Conservation (phyloP, 2,113 vertebrate species). For the Panthera uncia region DNA sequence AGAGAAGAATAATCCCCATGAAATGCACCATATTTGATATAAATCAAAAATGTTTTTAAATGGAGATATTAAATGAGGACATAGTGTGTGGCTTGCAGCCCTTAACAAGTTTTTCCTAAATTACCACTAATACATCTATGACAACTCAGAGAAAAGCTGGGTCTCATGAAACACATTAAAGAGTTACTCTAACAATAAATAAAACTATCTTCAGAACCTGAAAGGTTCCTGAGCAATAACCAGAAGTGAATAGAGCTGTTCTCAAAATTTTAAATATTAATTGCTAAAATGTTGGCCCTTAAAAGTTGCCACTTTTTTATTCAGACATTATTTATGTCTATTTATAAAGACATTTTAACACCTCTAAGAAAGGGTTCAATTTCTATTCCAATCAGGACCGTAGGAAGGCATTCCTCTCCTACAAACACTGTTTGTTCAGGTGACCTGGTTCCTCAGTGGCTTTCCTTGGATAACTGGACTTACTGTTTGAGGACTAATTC, state of each 20-base stretch:
- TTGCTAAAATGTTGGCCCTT: neutral
- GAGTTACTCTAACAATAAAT: neutral
- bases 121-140: neutral
- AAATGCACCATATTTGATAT: neutral
- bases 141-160: neutral
- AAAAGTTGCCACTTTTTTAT: neutral
- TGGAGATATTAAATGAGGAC: neutral
- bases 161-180: neutral
- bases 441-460: fast-evolving
- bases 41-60: neutral
- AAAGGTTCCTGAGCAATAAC: neutral
- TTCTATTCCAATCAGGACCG: neutral
- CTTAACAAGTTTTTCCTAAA: neutral
- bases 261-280: neutral
- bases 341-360: neutral
- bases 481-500: neutral
- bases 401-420: neutral
- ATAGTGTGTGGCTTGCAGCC: neutral
- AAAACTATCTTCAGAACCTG: neutral
- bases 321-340: neutral
- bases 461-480: neutral
- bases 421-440: neutral
- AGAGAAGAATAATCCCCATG: neutral
- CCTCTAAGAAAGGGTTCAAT: neutral
- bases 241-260: neutral